A percentile compares a stretch with the other conserved stretches of the same genome.
Evolutionary conservation across 2,113 vertebrate species (phyloP).

Genomic region (Tricholaema leucomelas): DNA sequence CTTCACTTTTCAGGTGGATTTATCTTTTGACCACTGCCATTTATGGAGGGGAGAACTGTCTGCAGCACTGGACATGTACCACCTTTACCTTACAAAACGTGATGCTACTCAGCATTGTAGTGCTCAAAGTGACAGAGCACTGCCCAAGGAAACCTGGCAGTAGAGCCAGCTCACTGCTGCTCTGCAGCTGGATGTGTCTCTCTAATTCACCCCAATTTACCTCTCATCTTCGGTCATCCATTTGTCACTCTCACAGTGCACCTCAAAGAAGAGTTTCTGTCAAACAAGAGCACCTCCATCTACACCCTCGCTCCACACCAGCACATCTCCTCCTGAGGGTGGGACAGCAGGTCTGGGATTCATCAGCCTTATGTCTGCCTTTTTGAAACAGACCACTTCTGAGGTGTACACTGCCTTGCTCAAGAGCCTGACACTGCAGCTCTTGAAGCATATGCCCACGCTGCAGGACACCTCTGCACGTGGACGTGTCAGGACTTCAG

Average conservation of each 20-base stretch:
- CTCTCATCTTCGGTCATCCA: background rate
- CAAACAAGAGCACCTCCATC: fast-evolving
- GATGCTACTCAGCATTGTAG: fast-evolving
- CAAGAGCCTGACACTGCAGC: background rate
- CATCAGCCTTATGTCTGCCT: background rate
- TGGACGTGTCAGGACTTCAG: background rate
- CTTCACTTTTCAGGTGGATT: background rate
- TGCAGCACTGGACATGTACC: background rate
- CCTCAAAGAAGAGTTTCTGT: background rate
- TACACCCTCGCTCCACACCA: fast-evolving
- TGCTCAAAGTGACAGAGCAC: background rate
- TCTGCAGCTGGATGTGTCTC: too few species aligned
- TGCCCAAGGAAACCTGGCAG: background rate
- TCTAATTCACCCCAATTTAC: too few species aligned
- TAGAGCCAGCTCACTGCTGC: background rate
- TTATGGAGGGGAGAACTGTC: background rate
- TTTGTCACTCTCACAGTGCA: background rate
- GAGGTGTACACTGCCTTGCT: background rate
- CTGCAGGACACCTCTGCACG: fast-evolving
- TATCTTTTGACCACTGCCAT: background rate
- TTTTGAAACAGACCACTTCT: background rate
- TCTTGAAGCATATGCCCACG: background rate
- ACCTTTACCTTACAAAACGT: background rate
- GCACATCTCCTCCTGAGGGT: fast-evolving
- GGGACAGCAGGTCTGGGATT: background rate